Evolutionary conservation across 2,797 vertebrate genomes (phyloP), one percentile per base, ranked within the genome.

Genomic region (Danio aesculapii): DNA sequence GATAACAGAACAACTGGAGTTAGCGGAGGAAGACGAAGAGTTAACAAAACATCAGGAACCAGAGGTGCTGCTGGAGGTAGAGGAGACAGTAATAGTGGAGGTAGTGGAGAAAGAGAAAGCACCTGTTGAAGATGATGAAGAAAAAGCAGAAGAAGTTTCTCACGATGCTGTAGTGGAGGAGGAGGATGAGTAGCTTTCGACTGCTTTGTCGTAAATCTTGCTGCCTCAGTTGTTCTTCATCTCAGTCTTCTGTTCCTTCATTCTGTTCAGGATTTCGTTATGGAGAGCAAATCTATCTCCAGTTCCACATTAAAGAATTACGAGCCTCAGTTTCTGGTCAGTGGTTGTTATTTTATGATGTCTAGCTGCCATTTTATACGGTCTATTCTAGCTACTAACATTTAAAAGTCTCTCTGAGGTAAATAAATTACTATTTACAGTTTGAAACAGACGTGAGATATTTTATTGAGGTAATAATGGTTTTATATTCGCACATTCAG

Each of bases 221-320:
- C 47, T 57, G 16, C 3, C 11, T 50, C 14, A 17, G 7, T 10
- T 7, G 7, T 53, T 49, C 53, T n/a, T 11, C 14, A 14, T 82
- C 41, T 62, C 41, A 47, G 10, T n/a, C 2, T 16, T 49, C 62
- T 5, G 41, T 75, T 13, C 21, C 46, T 39, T 62, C 1, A 11
- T 62, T 5, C 12, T 75, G 70, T 17, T 30, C 41, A 46, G 17
- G 19, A 16, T 53, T n/a, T 66, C 39, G 10, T 43, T 76, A 6
- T 77, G 10, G 44, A 57, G 50, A 57, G 39, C 4, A 53, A 13
- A 39, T 17, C 10, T 55, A 44, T 53, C 50, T 46, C 2, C 12
- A 70, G 49, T 76, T 58, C 55, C 57, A 59, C 63, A 82, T 69
- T 83, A 78, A 84, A 30, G 19, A 57, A 43, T 10, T 59, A 16